These are phyloP conservation scores for Nothocercus julius DNA, from an alignment of 2,113 vertebrate species.

Conservation along the genomic window DNA sequence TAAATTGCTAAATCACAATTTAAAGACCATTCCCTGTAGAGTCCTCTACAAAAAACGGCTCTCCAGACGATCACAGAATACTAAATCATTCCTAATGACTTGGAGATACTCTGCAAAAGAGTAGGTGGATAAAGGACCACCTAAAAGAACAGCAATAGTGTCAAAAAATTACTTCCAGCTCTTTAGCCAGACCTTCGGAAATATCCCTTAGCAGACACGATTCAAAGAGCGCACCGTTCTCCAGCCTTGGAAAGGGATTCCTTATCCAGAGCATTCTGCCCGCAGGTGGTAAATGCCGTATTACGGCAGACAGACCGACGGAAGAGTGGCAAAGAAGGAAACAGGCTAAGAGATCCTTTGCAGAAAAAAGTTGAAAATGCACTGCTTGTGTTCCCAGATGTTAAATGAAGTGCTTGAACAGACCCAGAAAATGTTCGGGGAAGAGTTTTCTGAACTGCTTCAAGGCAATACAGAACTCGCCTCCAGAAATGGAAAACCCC, in stretches of 20 bases:
- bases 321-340: not conserved
- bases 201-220: not conserved
- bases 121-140: not conserved
- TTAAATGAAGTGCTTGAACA: not conserved
- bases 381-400: not conserved
- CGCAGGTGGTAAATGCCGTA: rapidly evolving
- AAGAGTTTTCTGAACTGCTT: not conserved
- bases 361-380: not conserved
- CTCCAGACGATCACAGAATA: not conserved
- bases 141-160: not conserved
- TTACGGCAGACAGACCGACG: no score
- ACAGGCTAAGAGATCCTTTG: not conserved
- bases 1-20: not conserved
- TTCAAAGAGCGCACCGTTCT: not conserved
- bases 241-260: not conserved
- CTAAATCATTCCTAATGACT: rapidly evolving
- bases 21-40: not conserved
- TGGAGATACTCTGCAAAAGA: no score
- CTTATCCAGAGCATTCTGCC: not conserved
- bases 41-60: not conserved
- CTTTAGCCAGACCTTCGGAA: not conserved
- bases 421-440: rapidly evolving
- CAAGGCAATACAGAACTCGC: rapidly evolving
- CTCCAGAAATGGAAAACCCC: not conserved
- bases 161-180: not conserved